Conservation (phyloP, 2,113 vertebrate genomes). For the Gavia stellata region DNA sequence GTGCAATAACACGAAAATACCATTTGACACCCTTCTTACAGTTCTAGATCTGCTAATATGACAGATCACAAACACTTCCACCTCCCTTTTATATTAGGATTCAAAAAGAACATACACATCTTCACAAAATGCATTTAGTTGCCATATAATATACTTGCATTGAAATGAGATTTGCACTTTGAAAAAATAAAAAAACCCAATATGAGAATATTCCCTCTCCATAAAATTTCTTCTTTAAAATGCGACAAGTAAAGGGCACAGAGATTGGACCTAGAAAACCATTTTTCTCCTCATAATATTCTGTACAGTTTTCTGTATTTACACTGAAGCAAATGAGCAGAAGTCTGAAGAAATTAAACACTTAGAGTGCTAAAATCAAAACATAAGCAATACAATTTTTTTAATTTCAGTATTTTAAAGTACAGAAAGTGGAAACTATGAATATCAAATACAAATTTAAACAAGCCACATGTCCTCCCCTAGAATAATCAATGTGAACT, state of each 20-base stretch:
- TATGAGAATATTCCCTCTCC: not conserved
- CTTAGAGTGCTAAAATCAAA: conserved; percentile 74
- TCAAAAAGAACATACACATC: not conserved
- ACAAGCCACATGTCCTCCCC: conserved; percentile 75
- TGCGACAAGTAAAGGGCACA: not conserved
- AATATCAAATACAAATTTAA: conserved; percentile 81
- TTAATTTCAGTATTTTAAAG: conserved; percentile 81
- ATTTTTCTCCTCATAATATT: not conserved
- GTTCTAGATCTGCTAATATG: not conserved
- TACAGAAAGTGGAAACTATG: conserved; percentile 79
- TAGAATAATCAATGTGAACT: conserved; percentile 75
- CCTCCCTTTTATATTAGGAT: not conserved
- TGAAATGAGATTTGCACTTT: not conserved
- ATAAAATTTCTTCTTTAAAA: not conserved
- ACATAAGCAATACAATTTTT: conserved; percentile 77
- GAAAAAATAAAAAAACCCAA: not conserved
- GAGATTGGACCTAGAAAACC: not conserved
- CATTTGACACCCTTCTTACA: not conserved
- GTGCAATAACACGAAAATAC: not conserved
- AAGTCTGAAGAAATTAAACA: conserved; percentile 68
- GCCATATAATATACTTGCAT: not conserved
- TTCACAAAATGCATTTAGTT: not conserved
- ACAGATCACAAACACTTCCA: not conserved
- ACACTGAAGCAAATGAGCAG: conserved; percentile 38
- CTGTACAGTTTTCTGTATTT: conserved; percentile 43